Conservation (phyloP, 2,113 vertebrate genomes). For the Hoplias malabaricus region DNA sequence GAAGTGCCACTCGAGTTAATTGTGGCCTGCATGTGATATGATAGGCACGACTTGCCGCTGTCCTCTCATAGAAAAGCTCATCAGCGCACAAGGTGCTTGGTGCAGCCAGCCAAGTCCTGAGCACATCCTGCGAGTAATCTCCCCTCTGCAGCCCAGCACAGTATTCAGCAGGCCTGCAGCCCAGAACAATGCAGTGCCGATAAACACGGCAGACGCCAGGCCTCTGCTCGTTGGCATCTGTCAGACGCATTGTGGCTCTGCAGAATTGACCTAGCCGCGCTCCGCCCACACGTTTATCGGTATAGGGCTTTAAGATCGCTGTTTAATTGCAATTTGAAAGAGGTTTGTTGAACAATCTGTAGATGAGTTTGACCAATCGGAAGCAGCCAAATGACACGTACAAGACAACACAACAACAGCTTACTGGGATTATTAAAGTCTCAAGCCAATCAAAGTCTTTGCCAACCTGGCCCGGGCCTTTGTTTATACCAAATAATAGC, state of each 20-base stretch:
- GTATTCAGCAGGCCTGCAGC: conserved; percentile 41
- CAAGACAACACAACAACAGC: too few relatives aligned
- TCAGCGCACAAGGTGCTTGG: conserved; percentile 37
- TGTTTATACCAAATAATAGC: too few relatives aligned
- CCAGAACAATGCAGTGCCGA: conserved; percentile 41
- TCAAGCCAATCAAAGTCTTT: too few relatives aligned
- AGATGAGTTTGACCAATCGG: too few relatives aligned
- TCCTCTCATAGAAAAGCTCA: conserved; percentile 48
- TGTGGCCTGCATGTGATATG: conserved; percentile 41
- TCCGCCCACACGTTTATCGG: not conserved
- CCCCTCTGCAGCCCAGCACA: conserved; percentile 42
- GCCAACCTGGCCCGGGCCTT: too few relatives aligned
- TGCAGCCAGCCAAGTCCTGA: conserved; percentile 39
- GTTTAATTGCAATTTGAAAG: too few relatives aligned
- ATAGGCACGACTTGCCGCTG: conserved; percentile 25
- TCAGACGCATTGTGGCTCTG: conserved; percentile 19
- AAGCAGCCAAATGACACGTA: too few relatives aligned
- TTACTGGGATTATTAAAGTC: too few relatives aligned
- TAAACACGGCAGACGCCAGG: conserved; percentile 36
- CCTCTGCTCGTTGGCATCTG: conserved; percentile 5
- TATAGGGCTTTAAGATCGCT: too few relatives aligned
- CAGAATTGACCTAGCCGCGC: conserved; percentile 2
- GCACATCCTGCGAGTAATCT: conserved; percentile 43
- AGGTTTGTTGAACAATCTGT: too few relatives aligned
- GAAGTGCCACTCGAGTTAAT: conserved; percentile 52